Base-by-base conservation (phyloP, 2,888 invertebrate genomes). In the Dryocosmus kuriphilus region DNA sequence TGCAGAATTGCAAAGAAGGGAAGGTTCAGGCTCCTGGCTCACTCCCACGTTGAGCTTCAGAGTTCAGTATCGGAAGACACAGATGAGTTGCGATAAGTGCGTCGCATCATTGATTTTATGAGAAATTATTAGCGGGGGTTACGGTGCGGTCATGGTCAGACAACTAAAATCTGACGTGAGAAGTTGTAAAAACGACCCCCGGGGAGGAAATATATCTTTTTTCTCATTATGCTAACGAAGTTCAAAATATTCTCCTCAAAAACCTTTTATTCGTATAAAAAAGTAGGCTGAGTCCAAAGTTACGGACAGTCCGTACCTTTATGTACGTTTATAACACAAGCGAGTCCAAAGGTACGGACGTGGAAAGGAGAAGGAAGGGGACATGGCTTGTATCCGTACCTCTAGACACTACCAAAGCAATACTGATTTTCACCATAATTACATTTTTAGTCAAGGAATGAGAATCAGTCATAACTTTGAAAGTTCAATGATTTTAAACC, bases 41-140 rank as follows among this genome's bases (percentile, higher is more conserved):
- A 51, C 71, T 71, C 71, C 71, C 71, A 71, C 71, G 71, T 71
- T 51, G 51, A 51, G 14, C 27, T 60, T 60, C 19, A 38, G 35
- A 11, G 11, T 63, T 38, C 67, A 71, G 19, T 71, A 71, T 71
- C 67, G 67, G 71, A 27, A 71, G 46, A 51, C 71, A 71, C 71
- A 51, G 71, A 71, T 71, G 71, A 71, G 46, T 71, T 71, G 71
- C 71, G 71, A 71, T 71, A 51, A 71, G n/a, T 71, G 46, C 71
- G 46, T 22, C 30, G 71, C 30, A n/a, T 46, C 51, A 51, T 51
- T 71, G 71, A 71, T 51, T 71, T 71, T 30, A 51, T 27, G 11
- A 71, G 51, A 67, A 67, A 46, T 27, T 67, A 67, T 67, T 71
- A 30, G 19, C 27, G 57, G 57, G 57, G 57, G 57, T 6, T 27